Evolutionary conservation across 2,888 invertebrate genomes (phyloP), one percentile per base, ranked within the genome.

Genomic region (Xestia c-nigrum): DNA sequence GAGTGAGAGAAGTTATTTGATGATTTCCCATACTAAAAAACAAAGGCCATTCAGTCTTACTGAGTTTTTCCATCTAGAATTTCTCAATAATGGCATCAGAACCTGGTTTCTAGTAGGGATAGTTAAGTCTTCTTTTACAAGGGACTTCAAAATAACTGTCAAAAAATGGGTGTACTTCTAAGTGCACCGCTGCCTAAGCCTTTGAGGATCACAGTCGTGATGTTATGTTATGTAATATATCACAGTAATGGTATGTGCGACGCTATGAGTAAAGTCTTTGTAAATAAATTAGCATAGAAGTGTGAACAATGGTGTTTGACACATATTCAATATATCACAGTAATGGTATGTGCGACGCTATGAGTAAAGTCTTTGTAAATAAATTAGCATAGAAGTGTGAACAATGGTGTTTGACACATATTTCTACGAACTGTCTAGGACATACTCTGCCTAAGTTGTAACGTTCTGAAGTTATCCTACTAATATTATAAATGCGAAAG

Each of bases 331-430:
- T n/a, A n/a, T n/a, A n/a, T n/a, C n/a, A n/a, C n/a, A 14, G 67
- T 43, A 6, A 19, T 65, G 68, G 21, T 68, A 65, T 43, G 14
- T 40, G 67, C 64, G 59, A 50, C 73, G 70, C 68, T 63, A 67
- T 40, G 10, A 19, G 47, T 46, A 16, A 24, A 4, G 47, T 75
- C 12, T 63, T 52, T 67, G 43, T 57, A 50, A 55, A 40, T 40
- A 76, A n/a, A n/a, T 77, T 76, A 67, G 52, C 59, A 66, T 68
- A 72, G 24, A 10, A 78, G 52, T 63, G 61, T 46, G 40, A 76
- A 66, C 65, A 40, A 65, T 76, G 24, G 46, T 65, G 21, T 38
- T 47, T 24, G 76, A 21, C 46, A 55, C 19, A 61, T 59, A 55
- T 72, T 73, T 31, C 52, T 55, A 10, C 31, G 16, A 43, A 38